Percentiles rank a stretch among this genome's conserved stretches.
These are phyloP conservation scores for Palaemon carinicauda DNA, from an alignment of 1,140 invertebrate genomes.

Conservation along the genomic window DNA sequence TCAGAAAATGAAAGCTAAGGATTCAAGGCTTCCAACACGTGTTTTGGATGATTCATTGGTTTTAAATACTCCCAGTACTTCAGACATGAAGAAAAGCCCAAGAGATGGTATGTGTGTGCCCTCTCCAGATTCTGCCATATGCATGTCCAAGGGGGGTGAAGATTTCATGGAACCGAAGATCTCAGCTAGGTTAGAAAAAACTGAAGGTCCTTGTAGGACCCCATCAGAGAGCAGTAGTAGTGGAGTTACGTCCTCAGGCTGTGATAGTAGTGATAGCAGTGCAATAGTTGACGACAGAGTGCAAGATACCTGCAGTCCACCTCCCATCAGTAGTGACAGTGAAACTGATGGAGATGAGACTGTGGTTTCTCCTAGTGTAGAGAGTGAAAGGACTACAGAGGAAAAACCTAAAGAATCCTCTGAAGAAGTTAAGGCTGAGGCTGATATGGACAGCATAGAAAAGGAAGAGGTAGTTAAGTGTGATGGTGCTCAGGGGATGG, in stretches of 20 bases:
- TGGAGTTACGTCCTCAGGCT: conserved; percentile 33
- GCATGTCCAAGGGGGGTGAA: conserved; percentile 47
- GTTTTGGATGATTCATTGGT: conserved; percentile 19
- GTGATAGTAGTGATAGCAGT: conserved; percentile 55
- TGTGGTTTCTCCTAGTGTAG: background rate
- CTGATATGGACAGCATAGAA: conserved; percentile 1
- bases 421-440: background rate
- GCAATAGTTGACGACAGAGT: conserved; percentile 44
- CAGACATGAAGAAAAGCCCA: background rate
- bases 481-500: background rate
- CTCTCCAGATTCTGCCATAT: conserved; percentile 39
- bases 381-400: conserved; percentile 23
- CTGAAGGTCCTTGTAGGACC: background rate
- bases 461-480: background rate
- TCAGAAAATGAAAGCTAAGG: background rate
- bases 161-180: conserved; percentile 32
- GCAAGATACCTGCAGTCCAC: background rate
- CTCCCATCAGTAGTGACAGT: conserved; percentile 24
- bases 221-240: conserved; percentile 41
- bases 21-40: background rate
- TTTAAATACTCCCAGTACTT: background rate
- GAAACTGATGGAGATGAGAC: conserved; percentile 14
- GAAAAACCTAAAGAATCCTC: background rate
- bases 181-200: conserved; percentile 5
- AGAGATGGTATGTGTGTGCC: conserved; percentile 19